Evolutionary conservation across 2,113 vertebrate genomes (phyloP), one percentile per base, ranked within the genome.

Genomic region (Microtus montanus): DNA sequence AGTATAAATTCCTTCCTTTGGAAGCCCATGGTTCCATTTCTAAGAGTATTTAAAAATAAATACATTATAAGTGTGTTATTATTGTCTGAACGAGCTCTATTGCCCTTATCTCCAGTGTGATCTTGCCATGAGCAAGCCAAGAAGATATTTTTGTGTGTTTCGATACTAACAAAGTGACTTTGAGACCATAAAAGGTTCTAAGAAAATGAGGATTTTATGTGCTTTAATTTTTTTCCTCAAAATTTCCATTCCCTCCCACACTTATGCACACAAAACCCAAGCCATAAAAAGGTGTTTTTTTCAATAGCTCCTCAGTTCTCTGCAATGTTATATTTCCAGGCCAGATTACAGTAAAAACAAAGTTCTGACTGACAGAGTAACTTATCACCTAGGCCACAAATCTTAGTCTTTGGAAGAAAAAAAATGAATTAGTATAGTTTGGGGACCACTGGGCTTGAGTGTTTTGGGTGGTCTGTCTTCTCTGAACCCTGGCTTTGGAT

Each of bases 261-360:
- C 93, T 96, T 94, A 82, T 9, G 70, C 94, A 96, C 41, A 95
- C 88, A 97, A 94, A 97, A 90, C 88, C 33, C 85, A 92, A 96
- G 92, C 92, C 92, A 93, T 97, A 96, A 96, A 96, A 97, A 94
- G 95, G 93, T 96, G 85, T 96, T 96, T 97, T 94, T 94, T 93
- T 9, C 95, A 97, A 88, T 95, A 96, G 93, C 96, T 97, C 92
- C 77, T 96, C 90, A 96, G 85, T 96, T 93, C 85, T 90, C 94
- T 47, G n/a, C 75, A 87, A 89, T 97, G 94, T 92, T 94, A 93
- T 96, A 92, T 91, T 96, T 97, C 92, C 80, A 97, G 97, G 85
- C 93, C 54, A 93, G 92, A 96, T 94, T 96, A 95, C 93, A 96
- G 95, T 93, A 87, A 90, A 96, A 97, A 97, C 87, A 94, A 94